Evolutionary conservation across 2,113 vertebrate species (phyloP), one percentile per base, ranked within the genome.

Genomic region (Antechinus flavipes): DNA sequence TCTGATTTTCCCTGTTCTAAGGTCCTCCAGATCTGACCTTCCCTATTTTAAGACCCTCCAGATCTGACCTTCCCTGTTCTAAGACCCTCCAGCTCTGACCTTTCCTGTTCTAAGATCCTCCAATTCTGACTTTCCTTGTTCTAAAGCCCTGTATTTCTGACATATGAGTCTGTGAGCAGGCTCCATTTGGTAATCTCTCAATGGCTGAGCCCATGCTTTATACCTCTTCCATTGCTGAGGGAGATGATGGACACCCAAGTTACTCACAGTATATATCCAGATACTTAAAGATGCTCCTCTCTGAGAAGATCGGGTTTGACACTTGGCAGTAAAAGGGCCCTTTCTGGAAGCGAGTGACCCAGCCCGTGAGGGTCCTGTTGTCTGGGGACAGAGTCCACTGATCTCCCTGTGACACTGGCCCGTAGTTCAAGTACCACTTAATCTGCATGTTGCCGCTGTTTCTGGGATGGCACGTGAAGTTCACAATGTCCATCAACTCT

Each of bases 201-300:
- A 22, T 42, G 35, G 35, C 35, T 6, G 35, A 6, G 11, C 35
- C 68, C n/a, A 16, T n/a, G 35, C 22, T 14, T 76, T 42, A n/a
- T 35, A 22, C 5, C 68, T n/a, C 35, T 16, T 14, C 35, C 68
- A 76, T n/a, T 76, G 35, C 68, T 7, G 35, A 19, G 35, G 8
- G 56, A 61, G 26, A 61, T 27, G 10, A 61, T 35, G 27, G 58
- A 11, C 0, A 3, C 35, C 30, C 35, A 3, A 19, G 16, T 76
- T 76, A 19, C 68, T n/a, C 5, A 76, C 68, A n/a, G 68, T 76
- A 76, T 22, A 76, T n/a, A 19, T 76, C 14, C 68, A 76, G 68
- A 19, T 2, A 19, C 68, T 7, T 2, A 19, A 7, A 22, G 35
- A 3, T 0, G 4, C 68, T 76, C 5, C 1, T 19, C 6, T 6